Evolutionary conservation across 1,140 invertebrate genomes (phyloP).

Genomic region (Elymnias hypermnestra): DNA sequence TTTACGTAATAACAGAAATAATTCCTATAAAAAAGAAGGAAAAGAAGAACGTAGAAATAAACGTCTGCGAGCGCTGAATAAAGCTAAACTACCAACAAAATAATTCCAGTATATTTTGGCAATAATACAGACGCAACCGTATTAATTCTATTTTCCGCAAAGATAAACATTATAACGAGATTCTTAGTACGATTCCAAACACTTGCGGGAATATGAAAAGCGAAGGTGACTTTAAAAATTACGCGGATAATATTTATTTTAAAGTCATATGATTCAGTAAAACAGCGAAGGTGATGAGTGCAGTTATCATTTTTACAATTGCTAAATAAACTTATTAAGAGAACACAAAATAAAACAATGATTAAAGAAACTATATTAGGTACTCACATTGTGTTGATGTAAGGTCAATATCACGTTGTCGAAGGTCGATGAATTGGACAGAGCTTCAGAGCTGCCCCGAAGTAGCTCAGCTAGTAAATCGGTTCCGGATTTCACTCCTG

Average conservation of each 20-base stretch:
- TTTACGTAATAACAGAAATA: too few species aligned
- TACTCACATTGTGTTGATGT: constrained; percentile 76
- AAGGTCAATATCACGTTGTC: constrained; percentile 70
- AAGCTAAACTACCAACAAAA: too few species aligned
- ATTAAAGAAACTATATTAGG: constrained; percentile 3
- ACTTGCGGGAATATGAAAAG: constrained; percentile 3
- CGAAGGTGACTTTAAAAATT: constrained; percentile 13
- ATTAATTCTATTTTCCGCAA: constrained; percentile 46
- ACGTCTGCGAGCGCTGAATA: too few species aligned
- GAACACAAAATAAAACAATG: not conserved
- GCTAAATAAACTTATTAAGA: too few species aligned
- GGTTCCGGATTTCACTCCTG: constrained; percentile 80
- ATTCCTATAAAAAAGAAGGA: too few species aligned
- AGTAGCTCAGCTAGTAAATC: constrained; percentile 85
- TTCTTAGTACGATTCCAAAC: constrained; percentile 26
- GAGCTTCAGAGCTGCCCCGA: constrained; percentile 84
- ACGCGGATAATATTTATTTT: not conserved
- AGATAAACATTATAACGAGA: constrained; percentile 48
- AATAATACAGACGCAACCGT: constrained; percentile 46
- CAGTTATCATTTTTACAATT: too few species aligned
- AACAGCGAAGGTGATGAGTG: not conserved
- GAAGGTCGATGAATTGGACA: constrained; percentile 75
- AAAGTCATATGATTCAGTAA: not conserved
- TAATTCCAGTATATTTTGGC: constrained; percentile 44
- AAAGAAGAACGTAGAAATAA: too few species aligned